These are phyloP conservation scores for Tupiocoris notatus DNA, from an alignment of 2,888 invertebrate species.

Conservation along the genomic window DNA sequence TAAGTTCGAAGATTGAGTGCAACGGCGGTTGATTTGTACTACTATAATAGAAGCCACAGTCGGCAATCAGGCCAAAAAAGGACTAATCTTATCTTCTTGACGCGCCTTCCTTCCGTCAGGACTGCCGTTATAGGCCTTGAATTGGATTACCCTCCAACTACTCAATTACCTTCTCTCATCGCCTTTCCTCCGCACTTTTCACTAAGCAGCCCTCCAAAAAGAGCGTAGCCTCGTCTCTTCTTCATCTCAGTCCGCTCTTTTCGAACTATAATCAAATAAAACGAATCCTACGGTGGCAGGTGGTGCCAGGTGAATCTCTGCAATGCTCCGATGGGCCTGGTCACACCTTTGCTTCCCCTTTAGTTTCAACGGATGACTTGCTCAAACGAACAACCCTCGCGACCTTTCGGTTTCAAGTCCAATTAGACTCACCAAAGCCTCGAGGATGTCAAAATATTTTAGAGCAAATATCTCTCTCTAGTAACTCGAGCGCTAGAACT, in stretches of 20 bases:
- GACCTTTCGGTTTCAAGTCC: slow-evolving; percentile 8
- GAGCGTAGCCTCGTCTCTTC: not conserved
- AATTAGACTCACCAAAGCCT: not conserved
- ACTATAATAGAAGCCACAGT: not conserved
- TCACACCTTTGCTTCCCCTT: slow-evolving; percentile 18
- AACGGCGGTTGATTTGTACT: not conserved
- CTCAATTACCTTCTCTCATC: slow-evolving; percentile 30
- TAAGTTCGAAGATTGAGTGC: slow-evolving; percentile 1
- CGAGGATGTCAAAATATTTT: too few relatives aligned
- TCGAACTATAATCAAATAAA: slow-evolving; percentile 35
- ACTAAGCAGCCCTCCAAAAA: slow-evolving; percentile 13
- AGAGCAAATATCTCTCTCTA: too few relatives aligned
- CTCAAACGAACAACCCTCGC: slow-evolving; percentile 2
- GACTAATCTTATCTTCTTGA: slow-evolving; percentile 38
- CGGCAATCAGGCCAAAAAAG: slow-evolving; percentile 36
- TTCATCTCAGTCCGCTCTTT: not conserved
- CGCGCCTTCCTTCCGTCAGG: slow-evolving; percentile 32
- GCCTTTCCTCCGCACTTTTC: not conserved
- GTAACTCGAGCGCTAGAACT: too few relatives aligned
- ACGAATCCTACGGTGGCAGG: slow-evolving; percentile 34
- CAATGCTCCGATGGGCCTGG: slow-evolving; percentile 27
- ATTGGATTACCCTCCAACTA: slow-evolving; percentile 38
- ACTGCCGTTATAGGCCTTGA: slow-evolving; percentile 9
- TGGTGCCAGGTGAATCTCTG: slow-evolving; percentile 40
- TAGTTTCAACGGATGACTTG: slow-evolving; percentile 38